Percentiles rank a stretch among this genome's conserved stretches.
Conservation (phyloP, 1,140 invertebrate species). For the Pectinophora gossypiella region DNA sequence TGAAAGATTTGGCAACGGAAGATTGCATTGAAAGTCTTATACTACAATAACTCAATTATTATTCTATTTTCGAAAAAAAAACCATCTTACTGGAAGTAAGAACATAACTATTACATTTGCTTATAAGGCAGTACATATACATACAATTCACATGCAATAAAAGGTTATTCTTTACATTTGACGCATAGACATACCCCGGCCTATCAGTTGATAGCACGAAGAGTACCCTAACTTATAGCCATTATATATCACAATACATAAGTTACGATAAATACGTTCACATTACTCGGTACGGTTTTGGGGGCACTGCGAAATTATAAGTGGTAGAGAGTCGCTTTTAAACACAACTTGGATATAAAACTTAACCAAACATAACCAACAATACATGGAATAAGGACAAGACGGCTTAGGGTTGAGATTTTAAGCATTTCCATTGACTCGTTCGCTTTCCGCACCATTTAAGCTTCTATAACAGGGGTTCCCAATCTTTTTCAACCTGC, state of each 20-base stretch:
- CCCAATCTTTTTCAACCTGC: too few relatives aligned
- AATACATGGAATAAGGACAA: slow-evolving; percentile 22
- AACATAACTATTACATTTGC: too few relatives aligned
- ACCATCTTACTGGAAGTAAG: too few relatives aligned
- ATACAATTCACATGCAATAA: too few relatives aligned
- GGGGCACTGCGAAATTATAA: slow-evolving; percentile 29
- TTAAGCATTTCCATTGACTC: slow-evolving; percentile 20
- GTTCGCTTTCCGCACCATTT: slow-evolving; percentile 45
- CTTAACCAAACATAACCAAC: slow-evolving; percentile 16
- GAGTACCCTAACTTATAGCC: slow-evolving; percentile 35
- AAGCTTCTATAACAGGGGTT: too few relatives aligned
- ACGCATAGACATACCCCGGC: too few relatives aligned
- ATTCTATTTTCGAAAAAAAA: too few relatives aligned
- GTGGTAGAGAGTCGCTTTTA: slow-evolving; percentile 21
- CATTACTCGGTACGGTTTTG: slow-evolving; percentile 22
- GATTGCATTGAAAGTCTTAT: too few relatives aligned
- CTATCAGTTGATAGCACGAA: slow-evolving; percentile 28
- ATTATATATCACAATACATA: slow-evolving; percentile 40
- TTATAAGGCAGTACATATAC: too few relatives aligned
- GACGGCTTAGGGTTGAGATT: slow-evolving; percentile 35
- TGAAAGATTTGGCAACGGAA: too few relatives aligned
- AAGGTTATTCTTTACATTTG: too few relatives aligned
- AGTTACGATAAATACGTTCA: slow-evolving; percentile 39
- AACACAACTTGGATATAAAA: slow-evolving; percentile 22
- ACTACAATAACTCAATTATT: too few relatives aligned